Conservation (phyloP, 2,888 invertebrate genomes). For the Acheta domesticus region DNA sequence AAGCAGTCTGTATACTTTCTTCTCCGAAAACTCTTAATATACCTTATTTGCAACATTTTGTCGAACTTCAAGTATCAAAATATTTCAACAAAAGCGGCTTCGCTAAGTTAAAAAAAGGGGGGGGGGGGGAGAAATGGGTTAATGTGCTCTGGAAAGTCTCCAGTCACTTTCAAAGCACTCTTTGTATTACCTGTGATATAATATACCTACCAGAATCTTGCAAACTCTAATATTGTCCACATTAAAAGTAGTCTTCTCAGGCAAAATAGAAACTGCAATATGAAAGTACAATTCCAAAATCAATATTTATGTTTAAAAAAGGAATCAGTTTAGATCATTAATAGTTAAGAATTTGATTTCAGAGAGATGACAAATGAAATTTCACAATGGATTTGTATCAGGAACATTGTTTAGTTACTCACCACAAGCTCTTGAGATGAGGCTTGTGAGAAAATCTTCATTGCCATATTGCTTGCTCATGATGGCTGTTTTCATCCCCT, state of each 20-base stretch:
- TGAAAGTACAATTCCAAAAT: slow-evolving; percentile 30
- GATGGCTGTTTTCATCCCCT: slow-evolving; percentile 74
- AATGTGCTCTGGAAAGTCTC: no score
- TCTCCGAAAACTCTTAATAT: no score
- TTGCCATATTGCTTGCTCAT: slow-evolving; percentile 98
- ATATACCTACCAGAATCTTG: slow-evolving; percentile 62
- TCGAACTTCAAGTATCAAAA: no score
- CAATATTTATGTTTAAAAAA: slow-evolving; percentile 18
- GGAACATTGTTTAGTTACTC: slow-evolving; percentile 38
- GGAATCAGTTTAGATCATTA: not conserved
- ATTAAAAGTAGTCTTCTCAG: slow-evolving; percentile 86
- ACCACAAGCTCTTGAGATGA: slow-evolving; percentile 82
- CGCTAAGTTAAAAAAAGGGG: no score
- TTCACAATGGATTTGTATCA: not conserved
- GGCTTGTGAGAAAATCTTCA: slow-evolving; percentile 84
- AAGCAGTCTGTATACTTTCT: no score
- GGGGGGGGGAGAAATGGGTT: no score
- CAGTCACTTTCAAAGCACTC: no score
- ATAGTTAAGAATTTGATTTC: not conserved
- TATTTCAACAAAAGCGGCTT: no score
- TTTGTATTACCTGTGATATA: not conserved
- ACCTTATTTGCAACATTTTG: no score
- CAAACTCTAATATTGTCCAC: slow-evolving; percentile 96
- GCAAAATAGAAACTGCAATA: slow-evolving; percentile 69
- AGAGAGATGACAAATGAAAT: no score